Conservation (phyloP, 92 coral and sea anemone genomes). For the Palythoa caribaeorum region DNA sequence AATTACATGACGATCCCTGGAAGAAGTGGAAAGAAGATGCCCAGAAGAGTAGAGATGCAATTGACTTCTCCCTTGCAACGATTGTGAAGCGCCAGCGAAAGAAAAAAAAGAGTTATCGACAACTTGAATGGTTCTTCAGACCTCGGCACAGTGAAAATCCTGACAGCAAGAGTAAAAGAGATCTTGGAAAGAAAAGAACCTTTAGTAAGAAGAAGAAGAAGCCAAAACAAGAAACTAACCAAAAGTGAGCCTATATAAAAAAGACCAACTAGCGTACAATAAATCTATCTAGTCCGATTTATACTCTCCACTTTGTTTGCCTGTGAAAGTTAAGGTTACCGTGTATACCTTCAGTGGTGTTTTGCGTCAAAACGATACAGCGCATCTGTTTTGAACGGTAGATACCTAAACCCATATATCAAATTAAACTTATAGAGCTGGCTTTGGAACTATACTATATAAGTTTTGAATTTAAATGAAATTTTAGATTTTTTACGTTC, state of each 20-base stretch:
- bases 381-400: too few relatives aligned
- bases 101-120: conserved; percentile 8
- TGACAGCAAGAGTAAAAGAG: background rate
- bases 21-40: conserved; percentile 41
- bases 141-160: background rate
- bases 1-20: conserved; percentile 19
- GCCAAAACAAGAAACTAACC: background rate
- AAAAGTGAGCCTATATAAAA: background rate
- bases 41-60: conserved; percentile 14
- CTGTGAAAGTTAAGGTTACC: too few relatives aligned
- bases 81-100: conserved; percentile 15
- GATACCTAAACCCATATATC: too few relatives aligned
- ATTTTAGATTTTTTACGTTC: too few relatives aligned
- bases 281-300: too few relatives aligned
- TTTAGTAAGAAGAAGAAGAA: background rate
- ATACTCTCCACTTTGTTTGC: too few relatives aligned
- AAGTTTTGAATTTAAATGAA: too few relatives aligned
- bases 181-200: background rate
- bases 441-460: too few relatives aligned
- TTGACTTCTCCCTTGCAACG: conserved; percentile 23
- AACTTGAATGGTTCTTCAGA: background rate
- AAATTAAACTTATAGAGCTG: too few relatives aligned
- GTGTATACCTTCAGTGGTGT: too few relatives aligned
- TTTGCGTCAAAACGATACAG: too few relatives aligned
- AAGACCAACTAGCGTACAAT: background rate